A percentile compares a stretch with the other conserved stretches of the same genome.
phyloP scores from a whole-genome alignment of 2,797 vertebrate genomes.

The Champsocephalus gunnari region DNA sequence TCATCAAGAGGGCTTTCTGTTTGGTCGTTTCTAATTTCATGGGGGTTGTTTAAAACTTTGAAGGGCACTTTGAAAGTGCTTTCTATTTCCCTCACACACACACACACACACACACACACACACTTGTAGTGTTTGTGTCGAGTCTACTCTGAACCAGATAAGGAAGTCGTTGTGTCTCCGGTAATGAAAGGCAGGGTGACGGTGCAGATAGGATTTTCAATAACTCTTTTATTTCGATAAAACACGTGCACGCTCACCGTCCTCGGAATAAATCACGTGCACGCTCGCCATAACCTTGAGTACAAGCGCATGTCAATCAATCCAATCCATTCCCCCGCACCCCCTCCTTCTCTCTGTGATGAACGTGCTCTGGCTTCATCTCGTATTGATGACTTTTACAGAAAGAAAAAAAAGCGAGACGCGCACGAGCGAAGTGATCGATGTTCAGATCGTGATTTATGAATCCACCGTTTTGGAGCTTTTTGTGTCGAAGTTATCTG shows the following conservation, averaged over 20 bases:
- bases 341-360: neutral
- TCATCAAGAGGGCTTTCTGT: neutral
- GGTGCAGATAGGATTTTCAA: constrained; percentile 55
- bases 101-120: constrained; percentile 22
- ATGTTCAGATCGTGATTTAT: constrained; percentile 12
- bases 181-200: constrained; percentile 59
- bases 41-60: constrained; percentile 42
- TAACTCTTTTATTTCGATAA: constrained; percentile 22
- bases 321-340: constrained; percentile 11
- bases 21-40: constrained; percentile 37
- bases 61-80: constrained; percentile 34
- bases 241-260: too few species aligned
- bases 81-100: constrained; percentile 13
- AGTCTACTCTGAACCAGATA: constrained; percentile 58
- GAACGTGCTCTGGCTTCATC: constrained; percentile 7
- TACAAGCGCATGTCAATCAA: constrained; percentile 45
- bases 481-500: neutral
- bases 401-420: neutral
- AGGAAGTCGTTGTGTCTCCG: constrained; percentile 62
- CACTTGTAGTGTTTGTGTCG: constrained; percentile 35
- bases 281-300: constrained; percentile 43
- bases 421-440: constrained; percentile 4
- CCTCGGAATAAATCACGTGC: constrained; percentile 9
- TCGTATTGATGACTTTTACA: constrained; percentile 25
- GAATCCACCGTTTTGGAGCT: neutral